Conservation (phyloP, 1,140 invertebrate genomes). For the honey bee (Apis mellifera) region Amel_HAv3.1 CM009943.2:7852501-7853000, state of each 20-base stretch:
- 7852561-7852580: constrained; percentile 56
- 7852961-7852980: too few species aligned
- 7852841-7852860: background rate
- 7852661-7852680: constrained; percentile 7
- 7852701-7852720: constrained; percentile 25
- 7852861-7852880: too few species aligned
- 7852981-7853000: too few species aligned
- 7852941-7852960: too few species aligned
- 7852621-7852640: constrained; percentile 33
- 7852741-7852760: background rate
- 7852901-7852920: too few species aligned
- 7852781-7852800: constrained; percentile 6
- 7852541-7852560: constrained; percentile 35
- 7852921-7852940: too few species aligned
- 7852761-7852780: background rate
- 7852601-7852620: constrained; percentile 50
- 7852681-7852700: background rate
- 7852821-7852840: background rate
- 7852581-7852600: constrained; percentile 53
- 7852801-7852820: constrained; percentile 26
- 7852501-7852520: too few species aligned
- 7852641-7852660: background rate
- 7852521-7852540: background rate
- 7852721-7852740: background rate
- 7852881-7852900: background rate